Conservation (phyloP, 1,140 invertebrate species). For the Drosophila ficusphila region DNA sequence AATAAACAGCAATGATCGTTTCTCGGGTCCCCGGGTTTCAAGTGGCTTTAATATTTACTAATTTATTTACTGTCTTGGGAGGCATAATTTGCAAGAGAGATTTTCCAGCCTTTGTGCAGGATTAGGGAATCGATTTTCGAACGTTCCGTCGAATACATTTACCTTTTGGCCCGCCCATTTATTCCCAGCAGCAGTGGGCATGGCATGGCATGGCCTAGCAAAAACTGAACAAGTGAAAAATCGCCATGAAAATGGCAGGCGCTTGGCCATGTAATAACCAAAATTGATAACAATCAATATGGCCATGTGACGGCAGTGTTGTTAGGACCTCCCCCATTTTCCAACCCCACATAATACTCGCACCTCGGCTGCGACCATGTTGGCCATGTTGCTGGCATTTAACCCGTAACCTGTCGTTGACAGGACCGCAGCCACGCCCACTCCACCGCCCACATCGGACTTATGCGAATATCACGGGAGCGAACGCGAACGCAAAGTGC, state of each 20-base stretch:
- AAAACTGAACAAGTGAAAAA: conserved; percentile 65
- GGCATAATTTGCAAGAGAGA: not conserved
- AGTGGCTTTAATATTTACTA: conserved; percentile 28
- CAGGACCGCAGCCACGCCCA: conserved; percentile 43
- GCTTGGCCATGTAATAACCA: conserved; percentile 75
- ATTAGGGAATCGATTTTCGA: not conserved
- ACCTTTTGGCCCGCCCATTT: conserved; percentile 28
- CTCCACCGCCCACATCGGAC: conserved; percentile 10
- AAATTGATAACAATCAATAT: conserved; percentile 82
- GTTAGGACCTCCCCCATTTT: conserved; percentile 31
- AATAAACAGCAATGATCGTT: conserved; percentile 14
- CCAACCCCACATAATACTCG: conserved; percentile 27
- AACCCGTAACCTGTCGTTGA: conserved; percentile 81
- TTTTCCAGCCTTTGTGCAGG: not conserved
- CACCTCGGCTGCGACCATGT: conserved; percentile 17
- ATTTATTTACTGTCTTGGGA: conserved; percentile 25
- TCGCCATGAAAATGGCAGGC: conserved; percentile 69
- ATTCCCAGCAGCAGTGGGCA: conserved; percentile 12
- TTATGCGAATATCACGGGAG: conserved; percentile 50
- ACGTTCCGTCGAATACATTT: not conserved
- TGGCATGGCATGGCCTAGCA: too few relatives aligned
- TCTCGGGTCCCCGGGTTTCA: not conserved
- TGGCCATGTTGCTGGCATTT: conserved; percentile 64
- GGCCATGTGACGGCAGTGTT: conserved; percentile 59
- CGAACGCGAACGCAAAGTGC: conserved; percentile 61